Base-by-base conservation (phyloP, 1,140 invertebrate genomes). In the Drosophila sulfurigaster region DNA sequence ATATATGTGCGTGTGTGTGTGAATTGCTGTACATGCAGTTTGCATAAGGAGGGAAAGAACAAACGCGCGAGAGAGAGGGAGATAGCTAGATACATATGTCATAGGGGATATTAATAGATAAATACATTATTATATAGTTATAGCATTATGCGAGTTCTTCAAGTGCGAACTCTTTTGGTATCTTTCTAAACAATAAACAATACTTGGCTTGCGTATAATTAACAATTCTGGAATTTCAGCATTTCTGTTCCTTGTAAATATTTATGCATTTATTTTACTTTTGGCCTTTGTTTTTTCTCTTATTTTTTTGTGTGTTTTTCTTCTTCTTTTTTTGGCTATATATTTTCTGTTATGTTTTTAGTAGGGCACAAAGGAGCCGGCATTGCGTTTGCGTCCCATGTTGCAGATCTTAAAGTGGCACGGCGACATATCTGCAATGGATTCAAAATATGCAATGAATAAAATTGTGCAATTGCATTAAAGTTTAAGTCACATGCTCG, bases 331-430 rank as follows among this genome's bases (percentile, higher is more conserved):
- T 51, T 25, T 6, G 20, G 51, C 38, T 20, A 28, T 57, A 13
- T n/a, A 35, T 58, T 25, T 43, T 10, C 8, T 45, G 43, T 48
- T 32, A 25, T 51, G 6, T 20, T 30, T 66, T 58, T 49, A 83
- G 45, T 83, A 78, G 62, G 74, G 52, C 16, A 71, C 38, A 74
- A 30, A 75, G 60, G 67, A 76, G 38, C 78, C 83, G 30, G 79
- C 76, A 67, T 89, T 89, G 54, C 91, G 79, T 11, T 92, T 91
- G 58, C 91, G 91, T 11, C 91, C 91, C 83, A 92, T 91, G 70
- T 92, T 91, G 75, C 91, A 92, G 60, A 92, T 92, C 72, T 92
- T 92, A 25, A 92, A 92, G 43, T 92, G 91, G 64, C 91, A 92
- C 6, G 91, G 91, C 20, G 83, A 86, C 91, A 92, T 92, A 51